Conservation (phyloP, 2,888 invertebrate species). For the Coenonympha glycerion region DNA sequence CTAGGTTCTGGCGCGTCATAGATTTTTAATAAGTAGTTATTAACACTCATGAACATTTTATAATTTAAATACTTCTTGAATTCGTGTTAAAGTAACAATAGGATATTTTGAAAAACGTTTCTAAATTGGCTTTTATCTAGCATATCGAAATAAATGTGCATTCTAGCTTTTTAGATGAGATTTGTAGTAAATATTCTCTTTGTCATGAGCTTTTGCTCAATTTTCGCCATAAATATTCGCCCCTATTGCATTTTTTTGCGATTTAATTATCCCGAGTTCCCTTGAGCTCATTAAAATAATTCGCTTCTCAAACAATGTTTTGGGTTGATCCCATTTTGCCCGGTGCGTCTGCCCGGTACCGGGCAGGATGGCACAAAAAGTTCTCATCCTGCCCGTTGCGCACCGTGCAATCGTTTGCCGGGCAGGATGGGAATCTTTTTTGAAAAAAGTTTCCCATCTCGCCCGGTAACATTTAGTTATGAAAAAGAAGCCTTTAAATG, state of each 20-base stretch:
- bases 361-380: no score
- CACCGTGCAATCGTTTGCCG: no score
- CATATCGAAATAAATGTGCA: background rate
- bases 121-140: background rate
- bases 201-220: background rate
- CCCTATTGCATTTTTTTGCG: constrained; percentile 10
- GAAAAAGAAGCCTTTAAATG: no score
- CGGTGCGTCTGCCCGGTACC: no score
- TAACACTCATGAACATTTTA: no score
- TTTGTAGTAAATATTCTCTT: background rate
- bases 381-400: no score
- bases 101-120: background rate
- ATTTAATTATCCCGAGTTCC: constrained; percentile 22
- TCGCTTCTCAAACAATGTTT: constrained; percentile 28
- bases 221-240: constrained; percentile 7
- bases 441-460: no score
- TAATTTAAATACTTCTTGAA: no score
- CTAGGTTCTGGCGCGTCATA: background rate
- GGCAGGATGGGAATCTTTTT: no score
- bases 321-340: no score
- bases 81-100: no score
- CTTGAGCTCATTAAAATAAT: constrained; percentile 28
- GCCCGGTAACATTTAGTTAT: no score
- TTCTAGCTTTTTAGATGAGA: background rate
- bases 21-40: background rate